phyloP scores from a whole-genome alignment of 2,888 invertebrate species.

The Sycophila texana region DNA sequence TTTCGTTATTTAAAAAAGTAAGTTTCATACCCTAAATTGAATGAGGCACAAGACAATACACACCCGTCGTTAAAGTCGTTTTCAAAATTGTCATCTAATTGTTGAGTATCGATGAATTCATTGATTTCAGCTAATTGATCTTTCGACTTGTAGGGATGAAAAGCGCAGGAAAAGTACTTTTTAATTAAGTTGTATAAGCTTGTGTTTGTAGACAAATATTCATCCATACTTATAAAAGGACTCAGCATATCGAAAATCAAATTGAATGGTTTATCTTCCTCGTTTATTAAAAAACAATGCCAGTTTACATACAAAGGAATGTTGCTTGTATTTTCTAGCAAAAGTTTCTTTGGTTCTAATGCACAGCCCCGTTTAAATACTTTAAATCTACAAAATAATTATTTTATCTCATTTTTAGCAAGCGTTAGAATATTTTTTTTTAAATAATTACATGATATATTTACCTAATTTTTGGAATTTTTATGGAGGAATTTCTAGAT shows the following conservation, averaged over 20 bases:
- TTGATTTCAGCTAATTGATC: neutral
- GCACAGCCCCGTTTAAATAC: conserved; percentile 1
- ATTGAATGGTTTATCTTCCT: conserved; percentile 61
- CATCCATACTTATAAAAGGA: conserved; percentile 54
- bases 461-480: conserved; percentile 48
- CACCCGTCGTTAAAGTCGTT: no score
- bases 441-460: no score
- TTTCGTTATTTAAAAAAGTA: no score
- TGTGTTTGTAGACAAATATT: conserved; percentile 29
- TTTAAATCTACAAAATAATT: conserved; percentile 42
- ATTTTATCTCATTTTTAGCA: neutral
- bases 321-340: conserved; percentile 66
- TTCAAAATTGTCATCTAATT: neutral
- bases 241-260: conserved; percentile 62
- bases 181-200: conserved; percentile 20
- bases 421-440: no score
- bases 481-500: conserved; percentile 63
- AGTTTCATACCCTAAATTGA: no score
- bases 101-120: neutral
- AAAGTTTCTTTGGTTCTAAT: conserved; percentile 59
- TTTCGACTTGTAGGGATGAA: conserved; percentile 27
- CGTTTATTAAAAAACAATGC: conserved; percentile 65
- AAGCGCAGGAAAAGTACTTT: conserved; percentile 43
- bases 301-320: conserved; percentile 67
- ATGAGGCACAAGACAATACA: no score